Evolutionary conservation across 2,888 invertebrate species (phyloP).

Genomic region (Crossocerus cetratus): DNA sequence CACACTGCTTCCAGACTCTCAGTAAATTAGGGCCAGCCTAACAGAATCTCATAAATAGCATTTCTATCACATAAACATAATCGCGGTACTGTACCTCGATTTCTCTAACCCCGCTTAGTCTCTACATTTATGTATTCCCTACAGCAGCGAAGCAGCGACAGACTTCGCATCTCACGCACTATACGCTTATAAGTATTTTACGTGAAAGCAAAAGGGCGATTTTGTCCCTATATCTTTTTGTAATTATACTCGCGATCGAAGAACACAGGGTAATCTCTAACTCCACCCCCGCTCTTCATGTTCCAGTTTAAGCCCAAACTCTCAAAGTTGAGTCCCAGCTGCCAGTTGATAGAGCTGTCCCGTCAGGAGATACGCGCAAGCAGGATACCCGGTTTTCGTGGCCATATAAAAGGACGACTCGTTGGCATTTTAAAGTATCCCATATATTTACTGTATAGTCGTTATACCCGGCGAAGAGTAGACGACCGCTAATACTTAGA

Average conservation of each 20-base stretch:
- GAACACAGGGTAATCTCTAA: constrained; percentile 8
- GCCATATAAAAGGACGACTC: constrained; percentile 94
- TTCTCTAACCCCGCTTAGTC: constrained; percentile 18
- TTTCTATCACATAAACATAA: constrained; percentile 46
- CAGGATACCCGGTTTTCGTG: constrained; percentile 97
- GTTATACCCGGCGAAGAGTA: constrained; percentile 98
- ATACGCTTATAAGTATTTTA: constrained; percentile 15
- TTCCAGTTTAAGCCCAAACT: constrained; percentile 78
- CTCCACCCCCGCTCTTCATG: background rate
- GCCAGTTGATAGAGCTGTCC: constrained; percentile 97
- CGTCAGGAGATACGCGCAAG: constrained; percentile 96
- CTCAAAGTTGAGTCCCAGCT: constrained; percentile 97
- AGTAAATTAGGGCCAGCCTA: constrained; percentile 68
- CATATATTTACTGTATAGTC: constrained; percentile 99
- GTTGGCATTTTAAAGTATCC: constrained; percentile 96
- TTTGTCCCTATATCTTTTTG: constrained; percentile 12
- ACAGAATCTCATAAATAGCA: constrained; percentile 45
- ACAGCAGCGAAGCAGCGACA: constrained; percentile 20
- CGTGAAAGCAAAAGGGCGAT: constrained; percentile 26
- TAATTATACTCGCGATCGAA: constrained; percentile 26
- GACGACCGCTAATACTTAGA: constrained; percentile 95
- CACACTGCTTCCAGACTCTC: constrained; percentile 44
- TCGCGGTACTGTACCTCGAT: constrained; percentile 21
- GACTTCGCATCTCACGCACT: constrained; percentile 9
- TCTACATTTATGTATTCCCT: constrained; percentile 26